These are phyloP conservation scores for Scaptomyza caliginosa DNA, from an alignment of 2,888 invertebrate species.

Conservation along the genomic window DNA sequence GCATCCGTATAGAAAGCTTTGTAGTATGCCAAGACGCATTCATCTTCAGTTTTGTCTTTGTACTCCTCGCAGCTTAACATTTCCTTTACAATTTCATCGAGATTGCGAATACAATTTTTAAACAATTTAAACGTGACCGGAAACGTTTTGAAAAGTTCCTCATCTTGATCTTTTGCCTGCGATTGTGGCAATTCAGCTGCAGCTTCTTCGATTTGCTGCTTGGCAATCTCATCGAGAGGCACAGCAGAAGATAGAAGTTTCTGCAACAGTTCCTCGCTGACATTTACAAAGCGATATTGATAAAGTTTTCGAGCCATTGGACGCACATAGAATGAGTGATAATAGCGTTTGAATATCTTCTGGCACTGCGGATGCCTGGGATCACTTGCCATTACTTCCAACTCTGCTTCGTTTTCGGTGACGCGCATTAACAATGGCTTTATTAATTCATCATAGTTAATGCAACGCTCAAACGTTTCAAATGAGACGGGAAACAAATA, in stretches of 20 bases:
- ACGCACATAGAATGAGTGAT: slow-evolving; percentile 42
- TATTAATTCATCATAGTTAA: slow-evolving; percentile 35
- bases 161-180: neutral
- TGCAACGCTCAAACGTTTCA: slow-evolving; percentile 21
- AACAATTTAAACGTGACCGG: slow-evolving; percentile 35
- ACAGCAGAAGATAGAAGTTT: slow-evolving; percentile 24
- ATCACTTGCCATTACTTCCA: neutral
- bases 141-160: neutral
- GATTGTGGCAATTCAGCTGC: neutral
- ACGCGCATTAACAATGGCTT: slow-evolving; percentile 11
- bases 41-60: slow-evolving; percentile 17
- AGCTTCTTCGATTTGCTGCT: neutral
- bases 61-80: slow-evolving; percentile 35
- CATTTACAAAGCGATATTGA: slow-evolving; percentile 27
- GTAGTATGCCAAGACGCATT: slow-evolving; percentile 38
- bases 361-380: slow-evolving; percentile 13
- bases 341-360: slow-evolving; percentile 28
- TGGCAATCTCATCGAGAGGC: slow-evolving; percentile 28
- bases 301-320: slow-evolving; percentile 19
- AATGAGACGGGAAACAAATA: slow-evolving; percentile 44
- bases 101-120: slow-evolving; percentile 31
- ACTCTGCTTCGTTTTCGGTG: slow-evolving; percentile 1
- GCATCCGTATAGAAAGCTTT: slow-evolving; percentile 36
- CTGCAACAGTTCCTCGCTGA: neutral
- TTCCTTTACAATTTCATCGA: slow-evolving; percentile 26